Base-by-base conservation (phyloP, 2,888 invertebrate genomes). In the Chrysolina oricalcia region DNA sequence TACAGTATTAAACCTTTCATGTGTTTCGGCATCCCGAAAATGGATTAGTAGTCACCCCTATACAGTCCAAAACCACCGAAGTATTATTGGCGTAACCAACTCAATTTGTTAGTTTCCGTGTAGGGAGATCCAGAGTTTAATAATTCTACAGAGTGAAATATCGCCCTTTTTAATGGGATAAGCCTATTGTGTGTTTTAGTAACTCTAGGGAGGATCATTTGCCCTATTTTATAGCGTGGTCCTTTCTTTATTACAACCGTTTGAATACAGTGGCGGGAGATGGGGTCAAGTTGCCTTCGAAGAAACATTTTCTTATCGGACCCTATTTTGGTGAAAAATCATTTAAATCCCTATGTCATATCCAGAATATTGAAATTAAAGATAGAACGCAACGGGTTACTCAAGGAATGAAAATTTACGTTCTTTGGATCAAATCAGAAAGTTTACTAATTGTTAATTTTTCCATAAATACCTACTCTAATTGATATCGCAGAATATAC, bases 21-120 rank as follows among this genome's bases (percentile, higher is more conserved):
- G 40, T 65, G 72, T 74, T 74, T 74, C 46, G 56, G 73, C 71
- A 71, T 65, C 67, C 59, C 62, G 66, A 63, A 70, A 73, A 73
- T 43, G 69, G 76, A 75, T 74, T 74, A 78, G 75, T 78, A 80
- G 76, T 73, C 77, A 76, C 77, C 80, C 78, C 75, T 77, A n/a
- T n/a, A 50, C 68, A 67, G 72, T 43, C 72, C 59, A 74, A 35
- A 75, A 73, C 79, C 78, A 70, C 81, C 72, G 73, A 81, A 83
- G 79, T 82, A 81, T 84, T 85, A 85, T 85, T 86, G 84, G 84
- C 81, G 81, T 83, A 86, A 86, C 86, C 85, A 83, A 86, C 84
- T 85, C 85, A 86, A 87, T 87, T 87, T 87, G 86, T 85, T 82
- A 82, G 81, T 83, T 83, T 80, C 81, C 68, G 73, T 75, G 78